These are phyloP conservation scores for Ascidia mentula DNA, from an alignment of 23 tunicate genomes.

Conservation along the genomic window DNA sequence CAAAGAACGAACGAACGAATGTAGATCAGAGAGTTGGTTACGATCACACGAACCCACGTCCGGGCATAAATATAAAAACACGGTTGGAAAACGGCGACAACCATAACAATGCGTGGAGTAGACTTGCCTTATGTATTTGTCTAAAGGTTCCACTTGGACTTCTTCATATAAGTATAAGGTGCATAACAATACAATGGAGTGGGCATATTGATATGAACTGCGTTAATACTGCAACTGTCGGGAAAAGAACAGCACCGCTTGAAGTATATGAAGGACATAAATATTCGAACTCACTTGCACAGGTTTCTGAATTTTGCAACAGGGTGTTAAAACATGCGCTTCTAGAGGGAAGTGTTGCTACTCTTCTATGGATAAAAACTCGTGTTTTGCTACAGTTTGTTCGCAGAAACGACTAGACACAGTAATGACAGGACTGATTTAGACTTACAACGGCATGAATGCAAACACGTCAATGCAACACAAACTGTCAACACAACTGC, in stretches of 20 bases:
- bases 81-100: neutral
- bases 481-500: too few species aligned
- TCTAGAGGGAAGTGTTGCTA: too few species aligned
- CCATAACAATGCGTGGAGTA: neutral
- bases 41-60: neutral
- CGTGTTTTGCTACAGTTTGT: too few species aligned
- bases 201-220: neutral
- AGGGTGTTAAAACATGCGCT: too few species aligned
- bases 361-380: too few species aligned
- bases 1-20: neutral
- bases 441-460: too few species aligned
- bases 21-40: neutral
- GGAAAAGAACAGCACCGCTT: neutral
- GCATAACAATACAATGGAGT: neutral
- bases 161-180: neutral
- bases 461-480: too few species aligned
- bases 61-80: neutral
- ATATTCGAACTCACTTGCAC: too few species aligned
- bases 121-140: neutral
- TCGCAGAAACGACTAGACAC: too few species aligned
- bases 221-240: constrained; percentile 1
- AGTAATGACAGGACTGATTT: too few species aligned
- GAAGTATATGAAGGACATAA: neutral
- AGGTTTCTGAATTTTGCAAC: too few species aligned
- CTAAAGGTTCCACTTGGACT: neutral